Evolutionary conservation across 2,797 vertebrate genomes (phyloP).

Genomic region (Halcyon smyrnensis): DNA sequence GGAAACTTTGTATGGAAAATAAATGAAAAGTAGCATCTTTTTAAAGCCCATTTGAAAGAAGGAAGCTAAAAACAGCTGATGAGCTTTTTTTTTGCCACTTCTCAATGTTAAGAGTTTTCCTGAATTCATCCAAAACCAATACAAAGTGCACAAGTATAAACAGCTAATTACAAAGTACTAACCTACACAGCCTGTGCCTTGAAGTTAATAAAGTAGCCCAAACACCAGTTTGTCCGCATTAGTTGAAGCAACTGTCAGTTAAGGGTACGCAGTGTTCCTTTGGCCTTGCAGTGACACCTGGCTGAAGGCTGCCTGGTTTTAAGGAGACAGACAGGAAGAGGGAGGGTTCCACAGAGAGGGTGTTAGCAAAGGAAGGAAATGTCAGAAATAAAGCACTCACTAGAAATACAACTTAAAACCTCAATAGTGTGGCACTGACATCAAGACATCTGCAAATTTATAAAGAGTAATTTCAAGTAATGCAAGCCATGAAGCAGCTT

Average conservation of each 20-base stretch:
- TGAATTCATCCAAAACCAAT: background rate
- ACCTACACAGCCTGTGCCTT: background rate
- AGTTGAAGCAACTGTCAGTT: background rate
- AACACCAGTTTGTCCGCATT: background rate
- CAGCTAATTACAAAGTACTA: background rate
- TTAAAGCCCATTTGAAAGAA: background rate
- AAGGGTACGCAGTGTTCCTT: background rate
- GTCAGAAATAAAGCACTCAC: background rate
- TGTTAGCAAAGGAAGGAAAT: background rate
- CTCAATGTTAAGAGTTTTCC: background rate
- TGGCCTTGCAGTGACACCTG: background rate
- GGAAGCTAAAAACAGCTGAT: background rate
- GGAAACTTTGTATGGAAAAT: background rate
- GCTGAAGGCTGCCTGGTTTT: background rate
- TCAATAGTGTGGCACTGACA: background rate
- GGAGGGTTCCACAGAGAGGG: background rate
- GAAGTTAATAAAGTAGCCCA: background rate
- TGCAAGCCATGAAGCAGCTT: slow-evolving; percentile 33
- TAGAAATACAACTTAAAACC: background rate
- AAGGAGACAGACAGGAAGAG: background rate
- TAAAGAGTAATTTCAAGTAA: slow-evolving; percentile 5
- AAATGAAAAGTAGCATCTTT: background rate
- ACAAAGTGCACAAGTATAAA: background rate
- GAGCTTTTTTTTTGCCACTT: fast-evolving
- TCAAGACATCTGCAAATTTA: background rate